Evolutionary conservation across 2,888 invertebrate genomes (phyloP), one percentile per base, ranked within the genome.

Genomic region (Theretra japonica): DNA sequence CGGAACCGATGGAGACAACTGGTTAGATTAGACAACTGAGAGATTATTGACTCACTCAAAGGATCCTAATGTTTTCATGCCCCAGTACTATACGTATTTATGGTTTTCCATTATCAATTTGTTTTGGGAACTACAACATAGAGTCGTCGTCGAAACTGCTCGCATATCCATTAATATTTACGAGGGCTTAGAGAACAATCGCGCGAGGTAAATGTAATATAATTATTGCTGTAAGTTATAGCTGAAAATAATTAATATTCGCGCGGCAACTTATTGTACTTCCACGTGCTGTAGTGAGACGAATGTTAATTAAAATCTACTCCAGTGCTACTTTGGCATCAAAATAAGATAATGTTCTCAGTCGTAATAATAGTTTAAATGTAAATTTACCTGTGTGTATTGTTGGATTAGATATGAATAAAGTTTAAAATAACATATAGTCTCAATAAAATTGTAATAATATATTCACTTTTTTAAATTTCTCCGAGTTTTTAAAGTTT

Each of bases 171-270:
- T 58, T 58, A 21, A 58, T 33, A 60, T n/a, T 60, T 19, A 59
- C 28, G 30, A 60, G n/a, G 33, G 19, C n/a, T 30, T n/a, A 60
- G 60, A 33, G 33, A 41, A 21, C 21, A 33, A n/a, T 33, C 11
- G 33, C 8, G 1, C 21, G 33, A 62, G 62, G 62, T 62, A 41
- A 60, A 59, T 5, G 59, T 59, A 59, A 62, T 33, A 53, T 53
- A 53, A 53, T 41, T 21, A 33, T 41, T 33, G 23, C 21, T 21
- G 4, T 62, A 62, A 33, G 65, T 65, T 48, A 65, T 48, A 48
- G n/a, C 33, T n/a, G 62, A 62, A 53, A 62, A 62, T 62, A 62
- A 62, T 65, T 65, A 65, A 65, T 65, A 48, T 65, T 41, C 62
- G 62, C 65, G 65, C 48, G 17, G 62, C 33, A 41, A 65, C 23